Percentiles rank a stretch among this genome's conserved stretches.
Evolutionary conservation across 2,113 vertebrate species (phyloP).

Genomic region (Kobus ellipsiprymnus): DNA sequence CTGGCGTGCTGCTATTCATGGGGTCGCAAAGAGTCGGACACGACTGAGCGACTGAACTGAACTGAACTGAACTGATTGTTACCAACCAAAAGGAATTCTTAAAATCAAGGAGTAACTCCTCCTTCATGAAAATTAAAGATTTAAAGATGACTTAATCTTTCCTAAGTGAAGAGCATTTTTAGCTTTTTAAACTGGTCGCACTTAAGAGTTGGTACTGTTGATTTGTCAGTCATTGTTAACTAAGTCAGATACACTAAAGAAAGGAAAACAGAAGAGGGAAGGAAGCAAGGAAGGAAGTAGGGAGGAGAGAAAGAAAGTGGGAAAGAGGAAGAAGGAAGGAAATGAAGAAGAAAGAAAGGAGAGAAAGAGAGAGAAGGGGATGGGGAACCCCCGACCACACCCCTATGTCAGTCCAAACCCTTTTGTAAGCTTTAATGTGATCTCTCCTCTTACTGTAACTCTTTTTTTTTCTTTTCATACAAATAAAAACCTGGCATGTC

Average conservation of each 20-base stretch:
- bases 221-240: neutral
- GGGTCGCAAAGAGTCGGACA: no score
- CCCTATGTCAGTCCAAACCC: neutral
- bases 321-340: neutral
- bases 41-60: no score
- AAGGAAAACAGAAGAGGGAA: neutral
- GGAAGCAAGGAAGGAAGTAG: neutral
- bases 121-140: neutral
- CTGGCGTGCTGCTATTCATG: no score
- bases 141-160: neutral
- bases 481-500: slow-evolving; percentile 54
- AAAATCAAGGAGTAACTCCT: neutral
- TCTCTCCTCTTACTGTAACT: neutral
- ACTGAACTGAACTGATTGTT: neutral
- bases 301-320: neutral
- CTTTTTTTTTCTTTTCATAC: slow-evolving; percentile 30
- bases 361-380: no score
- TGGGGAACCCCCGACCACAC: neutral
- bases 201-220: neutral
- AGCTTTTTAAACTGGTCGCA: neutral
- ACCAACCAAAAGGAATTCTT: neutral
- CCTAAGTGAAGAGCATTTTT: neutral
- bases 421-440: slow-evolving; percentile 52
- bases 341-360: no score
- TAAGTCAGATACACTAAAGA: neutral